phyloP scores from a whole-genome alignment of 2,797 vertebrate species.

The Fistularia tabacaria region DNA sequence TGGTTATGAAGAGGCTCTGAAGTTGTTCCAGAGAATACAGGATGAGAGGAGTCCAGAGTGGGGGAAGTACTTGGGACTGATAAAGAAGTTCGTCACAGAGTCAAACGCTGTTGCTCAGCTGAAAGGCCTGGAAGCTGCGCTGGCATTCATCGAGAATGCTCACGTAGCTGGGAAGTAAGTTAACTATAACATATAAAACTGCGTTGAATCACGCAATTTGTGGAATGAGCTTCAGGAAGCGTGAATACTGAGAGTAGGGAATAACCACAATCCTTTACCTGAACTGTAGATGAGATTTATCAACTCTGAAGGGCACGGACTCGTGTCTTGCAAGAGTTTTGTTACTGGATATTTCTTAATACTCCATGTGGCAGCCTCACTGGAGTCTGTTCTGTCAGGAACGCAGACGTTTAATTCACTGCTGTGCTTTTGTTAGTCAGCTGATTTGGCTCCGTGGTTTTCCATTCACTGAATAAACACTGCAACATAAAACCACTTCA shows the following conservation, averaged over 20 bases:
- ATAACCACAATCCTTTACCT: no score
- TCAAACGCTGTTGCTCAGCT: constrained; percentile 96
- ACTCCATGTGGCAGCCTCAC: background rate
- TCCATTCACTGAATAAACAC: no score
- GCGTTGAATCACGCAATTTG: background rate
- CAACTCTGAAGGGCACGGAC: no score
- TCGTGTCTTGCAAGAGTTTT: background rate
- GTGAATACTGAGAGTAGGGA: background rate
- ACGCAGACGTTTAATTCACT: background rate
- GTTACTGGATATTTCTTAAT: constrained; percentile 3
- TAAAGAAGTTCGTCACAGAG: constrained; percentile 96
- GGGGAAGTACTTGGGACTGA: constrained; percentile 91
- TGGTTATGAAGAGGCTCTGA: constrained; percentile 94
- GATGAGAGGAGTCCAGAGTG: constrained; percentile 97
- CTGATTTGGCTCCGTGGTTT: no score
- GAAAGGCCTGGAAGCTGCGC: constrained; percentile 92
- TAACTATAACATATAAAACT: background rate
- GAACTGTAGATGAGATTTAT: no score
- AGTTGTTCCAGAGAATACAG: constrained; percentile 89
- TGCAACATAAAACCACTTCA: no score
- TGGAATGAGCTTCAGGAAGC: background rate
- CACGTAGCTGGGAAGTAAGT: constrained; percentile 94
- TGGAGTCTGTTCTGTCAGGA: constrained; percentile 5
- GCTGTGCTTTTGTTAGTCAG: no score
- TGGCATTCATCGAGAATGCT: constrained; percentile 88